These are phyloP conservation scores for Lasioglossum albipes DNA, from an alignment of 1,140 invertebrate genomes.

Conservation along the genomic window DNA sequence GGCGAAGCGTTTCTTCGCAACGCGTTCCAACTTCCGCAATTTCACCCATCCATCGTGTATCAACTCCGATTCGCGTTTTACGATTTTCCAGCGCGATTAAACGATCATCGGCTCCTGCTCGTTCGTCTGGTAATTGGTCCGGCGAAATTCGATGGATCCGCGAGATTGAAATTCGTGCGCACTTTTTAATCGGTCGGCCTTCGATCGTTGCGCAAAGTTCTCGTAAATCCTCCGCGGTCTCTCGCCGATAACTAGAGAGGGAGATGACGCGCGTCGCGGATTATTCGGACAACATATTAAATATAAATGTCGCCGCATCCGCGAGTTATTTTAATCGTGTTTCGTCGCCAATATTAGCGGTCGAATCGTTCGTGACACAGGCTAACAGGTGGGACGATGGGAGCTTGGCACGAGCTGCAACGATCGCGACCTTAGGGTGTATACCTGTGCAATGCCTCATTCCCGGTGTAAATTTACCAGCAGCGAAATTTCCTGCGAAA, in stretches of 20 bases:
- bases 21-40: neutral
- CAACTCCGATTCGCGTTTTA: neutral
- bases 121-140: too few relatives aligned
- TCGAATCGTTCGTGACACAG: constrained; percentile 13
- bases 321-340: constrained; percentile 58
- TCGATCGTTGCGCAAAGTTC: neutral
- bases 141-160: too few relatives aligned
- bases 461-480: neutral
- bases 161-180: too few relatives aligned
- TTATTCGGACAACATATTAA: neutral
- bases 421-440: neutral
- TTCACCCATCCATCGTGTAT: neutral
- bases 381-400: constrained; percentile 60
- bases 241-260: too few relatives aligned
- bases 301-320: constrained; percentile 33
- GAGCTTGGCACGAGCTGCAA: constrained; percentile 47
- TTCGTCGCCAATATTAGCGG: constrained; percentile 49
- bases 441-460: neutral
- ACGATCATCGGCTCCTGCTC: neutral
- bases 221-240: neutral
- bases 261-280: too few relatives aligned
- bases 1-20: neutral
- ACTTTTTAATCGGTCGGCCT: neutral
- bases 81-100: neutral
- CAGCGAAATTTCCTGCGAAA: neutral